Conservation (phyloP, 2,113 vertebrate genomes). For the Atherinomorus stipes region DNA sequence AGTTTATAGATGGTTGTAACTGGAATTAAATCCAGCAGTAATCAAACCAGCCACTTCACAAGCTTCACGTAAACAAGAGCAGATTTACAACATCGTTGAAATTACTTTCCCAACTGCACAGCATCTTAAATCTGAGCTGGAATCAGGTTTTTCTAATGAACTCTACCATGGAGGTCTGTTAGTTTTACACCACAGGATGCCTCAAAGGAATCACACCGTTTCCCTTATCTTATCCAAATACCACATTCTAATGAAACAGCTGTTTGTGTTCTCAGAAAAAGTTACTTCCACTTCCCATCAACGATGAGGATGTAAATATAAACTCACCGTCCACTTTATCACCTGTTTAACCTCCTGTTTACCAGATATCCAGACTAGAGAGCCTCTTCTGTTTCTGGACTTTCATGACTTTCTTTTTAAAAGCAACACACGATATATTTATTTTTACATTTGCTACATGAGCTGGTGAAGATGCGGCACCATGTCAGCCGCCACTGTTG, state of each 20-base stretch:
- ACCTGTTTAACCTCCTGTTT: no score
- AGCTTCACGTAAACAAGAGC: background rate
- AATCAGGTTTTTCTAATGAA: slow-evolving; percentile 17
- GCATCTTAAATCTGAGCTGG: slow-evolving; percentile 15
- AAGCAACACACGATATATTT: no score
- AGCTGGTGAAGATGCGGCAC: no score
- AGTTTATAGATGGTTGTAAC: slow-evolving; percentile 51
- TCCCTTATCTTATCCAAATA: background rate
- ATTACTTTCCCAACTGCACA: background rate
- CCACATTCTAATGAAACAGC: no score
- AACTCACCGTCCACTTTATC: no score
- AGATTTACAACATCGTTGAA: slow-evolving; percentile 31
- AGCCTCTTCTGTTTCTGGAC: no score
- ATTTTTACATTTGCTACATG: no score
- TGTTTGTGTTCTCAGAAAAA: background rate
- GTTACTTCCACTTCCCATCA: background rate
- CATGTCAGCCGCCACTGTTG: no score
- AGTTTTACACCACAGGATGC: background rate
- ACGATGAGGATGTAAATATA: background rate
- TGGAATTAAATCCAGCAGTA: slow-evolving; percentile 38
- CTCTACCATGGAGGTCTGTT: background rate
- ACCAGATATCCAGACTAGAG: no score
- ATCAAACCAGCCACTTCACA: slow-evolving; percentile 46
- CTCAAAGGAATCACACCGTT: background rate
- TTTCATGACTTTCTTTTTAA: no score